phyloP scores from a whole-genome alignment of 1,140 invertebrate genomes.

The Lasioglossum baleicum region DNA sequence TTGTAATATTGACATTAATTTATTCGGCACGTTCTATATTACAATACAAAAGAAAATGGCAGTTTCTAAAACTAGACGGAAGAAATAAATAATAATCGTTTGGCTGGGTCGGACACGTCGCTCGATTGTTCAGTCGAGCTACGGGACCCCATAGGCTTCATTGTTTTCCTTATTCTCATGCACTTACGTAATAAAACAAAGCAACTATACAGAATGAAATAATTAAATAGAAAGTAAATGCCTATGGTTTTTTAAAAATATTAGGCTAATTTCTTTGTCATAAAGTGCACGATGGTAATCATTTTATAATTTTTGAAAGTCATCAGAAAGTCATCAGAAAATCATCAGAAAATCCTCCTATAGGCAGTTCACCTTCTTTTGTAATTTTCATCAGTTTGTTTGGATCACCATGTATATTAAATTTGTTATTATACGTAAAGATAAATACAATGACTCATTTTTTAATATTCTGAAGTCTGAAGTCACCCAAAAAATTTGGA shows the following conservation, averaged over 20 bases:
- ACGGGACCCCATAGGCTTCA: constrained; percentile 9
- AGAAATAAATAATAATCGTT: constrained; percentile 38
- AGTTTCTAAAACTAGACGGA: constrained; percentile 18
- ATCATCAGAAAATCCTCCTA: no score
- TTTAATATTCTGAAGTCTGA: no score
- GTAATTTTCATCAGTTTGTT: no score
- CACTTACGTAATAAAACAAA: constrained; percentile 1
- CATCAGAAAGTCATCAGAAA: no score
- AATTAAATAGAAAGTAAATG: neutral
- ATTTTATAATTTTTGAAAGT: no score
- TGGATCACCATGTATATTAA: no score
- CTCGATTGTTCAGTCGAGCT: constrained; percentile 27
- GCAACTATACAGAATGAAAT: constrained; percentile 2
- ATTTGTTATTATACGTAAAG: no score
- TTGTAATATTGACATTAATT: neutral
- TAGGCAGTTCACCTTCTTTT: no score
- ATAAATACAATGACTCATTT: no score
- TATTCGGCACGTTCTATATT: constrained; percentile 18
- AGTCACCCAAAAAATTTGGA: neutral
- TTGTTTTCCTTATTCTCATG: neutral
- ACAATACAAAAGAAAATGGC: constrained; percentile 25
- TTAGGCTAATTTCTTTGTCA: neutral
- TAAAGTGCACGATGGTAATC: no score
- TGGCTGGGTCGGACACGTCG: constrained; percentile 9
- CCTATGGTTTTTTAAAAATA: neutral